A percentile compares a stretch with the other conserved stretches of the same genome.
phyloP scores from a whole-genome alignment of 2,797 vertebrate genomes.

The Anabas testudineus region DNA sequence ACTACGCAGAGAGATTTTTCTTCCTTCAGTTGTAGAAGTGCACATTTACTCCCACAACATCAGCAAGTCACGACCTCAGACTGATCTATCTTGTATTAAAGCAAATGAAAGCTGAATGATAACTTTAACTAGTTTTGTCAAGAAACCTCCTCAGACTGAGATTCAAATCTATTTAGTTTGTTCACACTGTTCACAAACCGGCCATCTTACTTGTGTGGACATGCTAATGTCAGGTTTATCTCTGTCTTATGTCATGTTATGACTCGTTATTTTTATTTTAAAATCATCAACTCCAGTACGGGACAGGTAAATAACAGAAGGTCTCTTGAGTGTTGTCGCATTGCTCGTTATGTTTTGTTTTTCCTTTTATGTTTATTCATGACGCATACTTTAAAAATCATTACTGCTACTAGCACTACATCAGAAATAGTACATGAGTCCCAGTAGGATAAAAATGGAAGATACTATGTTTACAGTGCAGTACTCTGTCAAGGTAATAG shows the following conservation, averaged over 20 bases:
- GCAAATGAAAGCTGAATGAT: background rate
- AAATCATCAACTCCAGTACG: background rate
- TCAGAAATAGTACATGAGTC: background rate
- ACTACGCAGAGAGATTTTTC: too few species aligned
- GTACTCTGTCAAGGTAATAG: background rate
- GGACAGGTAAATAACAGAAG: background rate
- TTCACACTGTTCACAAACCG: background rate
- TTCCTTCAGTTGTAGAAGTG: background rate
- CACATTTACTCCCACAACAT: background rate
- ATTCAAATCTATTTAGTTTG: background rate
- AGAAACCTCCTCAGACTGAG: background rate
- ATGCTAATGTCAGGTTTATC: background rate
- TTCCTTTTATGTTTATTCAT: too few species aligned
- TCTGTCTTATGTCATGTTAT: background rate
- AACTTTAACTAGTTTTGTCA: background rate
- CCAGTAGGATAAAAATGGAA: background rate
- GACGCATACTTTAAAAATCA: background rate
- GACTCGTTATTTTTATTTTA: too few species aligned
- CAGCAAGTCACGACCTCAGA: background rate
- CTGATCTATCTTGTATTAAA: background rate
- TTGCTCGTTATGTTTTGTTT: too few species aligned
- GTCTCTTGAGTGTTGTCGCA: background rate
- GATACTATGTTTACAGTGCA: background rate
- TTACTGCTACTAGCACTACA: background rate
- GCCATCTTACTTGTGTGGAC: background rate